A percentile compares a stretch with the other conserved stretches of the same genome.
Evolutionary conservation across 2,797 vertebrate species (phyloP).

Genomic region (Sebastes melanostomus): DNA sequence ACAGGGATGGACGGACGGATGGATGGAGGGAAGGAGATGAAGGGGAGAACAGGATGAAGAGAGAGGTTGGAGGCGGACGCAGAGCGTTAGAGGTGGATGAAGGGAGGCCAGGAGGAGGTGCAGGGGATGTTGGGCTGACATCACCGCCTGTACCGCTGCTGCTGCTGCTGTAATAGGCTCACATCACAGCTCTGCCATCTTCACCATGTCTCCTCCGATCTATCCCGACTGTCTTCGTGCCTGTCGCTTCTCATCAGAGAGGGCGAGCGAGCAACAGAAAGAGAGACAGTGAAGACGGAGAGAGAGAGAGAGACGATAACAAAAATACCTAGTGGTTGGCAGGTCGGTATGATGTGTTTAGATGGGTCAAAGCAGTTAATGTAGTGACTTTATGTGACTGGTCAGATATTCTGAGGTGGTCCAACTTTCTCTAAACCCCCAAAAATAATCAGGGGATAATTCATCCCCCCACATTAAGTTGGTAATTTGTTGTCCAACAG

Average conservation of each 20-base stretch:
- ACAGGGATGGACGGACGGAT: conserved; percentile 25
- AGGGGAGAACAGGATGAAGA: background rate
- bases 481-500: background rate
- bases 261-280: conserved; percentile 14
- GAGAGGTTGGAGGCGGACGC: conserved; percentile 30
- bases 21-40: conserved; percentile 23
- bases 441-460: background rate
- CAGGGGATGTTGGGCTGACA: conserved; percentile 46
- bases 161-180: conserved; percentile 62
- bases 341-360: conserved; percentile 19
- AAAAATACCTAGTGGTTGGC: conserved; percentile 11
- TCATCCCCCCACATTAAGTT: background rate
- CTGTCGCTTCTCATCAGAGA: conserved; percentile 64
- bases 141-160: conserved; percentile 28
- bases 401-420: background rate
- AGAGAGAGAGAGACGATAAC: conserved; percentile 17
- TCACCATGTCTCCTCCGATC: conserved; percentile 62
- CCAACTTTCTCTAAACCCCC: background rate
- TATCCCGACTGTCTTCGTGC: conserved; percentile 37
- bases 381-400: background rate
- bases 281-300: conserved; percentile 3
- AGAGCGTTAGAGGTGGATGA: conserved; percentile 45
- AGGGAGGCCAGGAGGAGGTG: conserved; percentile 22
- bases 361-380: conserved; percentile 1
- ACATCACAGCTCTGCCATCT: conserved; percentile 66